Evolutionary conservation across 2,797 vertebrate genomes (phyloP).

Genomic region (Gambusia yucatana): DNA sequence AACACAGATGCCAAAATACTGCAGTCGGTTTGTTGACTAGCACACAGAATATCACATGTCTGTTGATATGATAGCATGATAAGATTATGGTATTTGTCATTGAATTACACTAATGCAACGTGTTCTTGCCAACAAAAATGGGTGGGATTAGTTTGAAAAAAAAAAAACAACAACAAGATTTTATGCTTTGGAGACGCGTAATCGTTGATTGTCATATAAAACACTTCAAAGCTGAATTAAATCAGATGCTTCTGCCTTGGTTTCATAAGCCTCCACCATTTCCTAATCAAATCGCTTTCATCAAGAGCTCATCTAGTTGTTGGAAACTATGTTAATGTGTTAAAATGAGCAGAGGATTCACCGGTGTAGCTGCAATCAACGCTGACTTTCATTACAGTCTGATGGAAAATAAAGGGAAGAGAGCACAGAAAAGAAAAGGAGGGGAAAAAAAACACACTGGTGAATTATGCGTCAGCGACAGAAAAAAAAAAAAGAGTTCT

Average conservation of each 20-base stretch:
- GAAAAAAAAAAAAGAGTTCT: slow-evolving; percentile 33
- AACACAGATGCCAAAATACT: neutral
- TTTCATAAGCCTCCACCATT: slow-evolving; percentile 55
- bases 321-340: slow-evolving; percentile 69
- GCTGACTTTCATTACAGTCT: slow-evolving; percentile 66
- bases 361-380: slow-evolving; percentile 64
- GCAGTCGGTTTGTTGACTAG: neutral
- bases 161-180: neutral
- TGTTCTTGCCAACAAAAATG: slow-evolving; percentile 1
- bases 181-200: slow-evolving; percentile 24
- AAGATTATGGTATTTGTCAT: slow-evolving; percentile 6
- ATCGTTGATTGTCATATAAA: slow-evolving; percentile 46
- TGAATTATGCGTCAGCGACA: slow-evolving; percentile 58
- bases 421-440: slow-evolving; percentile 58
- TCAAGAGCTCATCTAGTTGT: slow-evolving; percentile 65
- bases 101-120: slow-evolving; percentile 14
- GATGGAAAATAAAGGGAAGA: slow-evolving; percentile 56
- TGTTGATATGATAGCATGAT: neutral
- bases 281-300: slow-evolving; percentile 70
- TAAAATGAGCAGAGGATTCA: slow-evolving; percentile 61
- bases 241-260: slow-evolving; percentile 36
- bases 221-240: slow-evolving; percentile 54
- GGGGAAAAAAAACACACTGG: slow-evolving; percentile 33
- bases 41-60: slow-evolving; percentile 8
- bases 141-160: neutral